Evolutionary conservation across 2,797 vertebrate species (phyloP), one percentile per base, ranked within the genome.

Genomic region (Arrhamphus sclerolepis): DNA sequence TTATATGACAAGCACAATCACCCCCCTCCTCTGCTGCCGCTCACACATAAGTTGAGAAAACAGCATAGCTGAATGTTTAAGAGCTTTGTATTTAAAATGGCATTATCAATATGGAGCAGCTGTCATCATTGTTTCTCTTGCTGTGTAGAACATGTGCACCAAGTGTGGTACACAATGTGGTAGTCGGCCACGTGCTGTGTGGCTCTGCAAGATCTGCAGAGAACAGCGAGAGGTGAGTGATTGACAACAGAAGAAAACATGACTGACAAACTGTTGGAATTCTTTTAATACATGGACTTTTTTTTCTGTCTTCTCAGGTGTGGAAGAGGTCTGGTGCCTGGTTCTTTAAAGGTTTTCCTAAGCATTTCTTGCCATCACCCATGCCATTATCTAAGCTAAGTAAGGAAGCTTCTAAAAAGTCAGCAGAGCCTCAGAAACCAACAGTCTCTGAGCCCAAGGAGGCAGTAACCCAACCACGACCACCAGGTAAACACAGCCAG

Each of bases 311-410:
- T 66, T 56, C 48, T 61, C 74, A 99, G 97, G 97, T 99, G 42
- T 99, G 97, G 97, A 99, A 99, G 77, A 94, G 97, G 69, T 99
- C 97, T 0, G 97, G 97, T 0, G 97, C 97, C 4, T 99, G 97
- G 97, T 99, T 99, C 93, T 99, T 99, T 83, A 99, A 98, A 85
- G 97, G 97, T 18, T 91, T 98, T 67, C 97, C 97, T 0, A 98
- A 98, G 85, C 97, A 98, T 67, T 89, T 95, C 83, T 85, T 98
- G 56, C 97, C 97, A 1, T 92, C 95, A 22, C 96, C 92, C 0
- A 98, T 99, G 94, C 93, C 96, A 0, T 70, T 97, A 82, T 92
- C 90, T 77, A 97, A 95, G 89, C 31, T 57, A 51, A 94, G 83
- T 80, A 87, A 84, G 54, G 72, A 83, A 10, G 84, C 78, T 26